Evolutionary conservation across 2,888 invertebrate genomes (phyloP).

Genomic region (Sturmia bella): DNA sequence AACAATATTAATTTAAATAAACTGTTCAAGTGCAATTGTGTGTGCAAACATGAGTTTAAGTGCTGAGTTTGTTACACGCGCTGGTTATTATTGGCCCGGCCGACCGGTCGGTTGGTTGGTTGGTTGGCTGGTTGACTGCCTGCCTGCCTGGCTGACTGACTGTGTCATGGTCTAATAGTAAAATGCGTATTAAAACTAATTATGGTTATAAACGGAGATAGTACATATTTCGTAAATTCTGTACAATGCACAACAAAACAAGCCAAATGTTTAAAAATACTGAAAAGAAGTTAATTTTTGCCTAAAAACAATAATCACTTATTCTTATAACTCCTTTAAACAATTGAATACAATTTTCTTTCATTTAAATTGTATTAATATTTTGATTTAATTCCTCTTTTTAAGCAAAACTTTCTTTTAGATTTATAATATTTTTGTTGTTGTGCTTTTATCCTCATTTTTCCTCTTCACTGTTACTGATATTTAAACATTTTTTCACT

Average conservation of each 20-base stretch:
- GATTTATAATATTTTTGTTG: background rate
- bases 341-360: no score
- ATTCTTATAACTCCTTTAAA: no score
- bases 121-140: conserved; percentile 13
- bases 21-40: conserved; percentile 26
- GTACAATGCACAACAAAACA: conserved; percentile 11
- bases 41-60: background rate
- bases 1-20: conserved; percentile 65
- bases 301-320: no score
- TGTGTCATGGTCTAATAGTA: conserved; percentile 46
- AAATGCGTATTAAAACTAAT: conserved; percentile 52
- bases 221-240: conserved; percentile 3
- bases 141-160: conserved; percentile 9
- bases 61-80: conserved; percentile 31
- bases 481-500: conserved; percentile 10
- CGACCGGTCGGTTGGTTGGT: conserved; percentile 5
- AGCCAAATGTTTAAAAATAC: background rate
- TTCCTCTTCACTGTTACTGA: background rate
- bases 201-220: conserved; percentile 27
- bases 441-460: background rate
- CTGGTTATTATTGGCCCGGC: conserved; percentile 4
- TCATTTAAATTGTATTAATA: no score
- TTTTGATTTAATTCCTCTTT: background rate
- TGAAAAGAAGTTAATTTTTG: background rate
- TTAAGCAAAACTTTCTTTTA: background rate